Percentiles rank a stretch among this genome's conserved stretches.
Evolutionary conservation across 2,113 vertebrate genomes (phyloP).

Genomic region (Falcunculus frontatus): DNA sequence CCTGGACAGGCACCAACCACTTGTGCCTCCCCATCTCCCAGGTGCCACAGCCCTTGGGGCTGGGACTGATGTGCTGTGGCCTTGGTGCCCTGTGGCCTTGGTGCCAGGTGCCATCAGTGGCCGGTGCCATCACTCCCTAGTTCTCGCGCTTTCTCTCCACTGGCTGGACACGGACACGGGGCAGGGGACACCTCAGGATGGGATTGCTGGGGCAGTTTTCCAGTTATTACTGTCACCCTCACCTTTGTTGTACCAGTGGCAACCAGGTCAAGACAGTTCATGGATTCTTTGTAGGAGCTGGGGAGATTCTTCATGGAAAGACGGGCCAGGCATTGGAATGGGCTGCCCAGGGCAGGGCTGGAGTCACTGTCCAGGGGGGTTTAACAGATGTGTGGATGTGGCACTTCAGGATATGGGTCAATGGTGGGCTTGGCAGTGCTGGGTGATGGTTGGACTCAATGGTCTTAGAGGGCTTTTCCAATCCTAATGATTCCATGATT

Average conservation of each 20-base stretch:
- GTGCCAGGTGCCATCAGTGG: neutral
- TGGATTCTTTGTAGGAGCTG: neutral
- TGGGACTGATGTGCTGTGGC: rapidly evolving
- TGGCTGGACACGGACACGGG: rapidly evolving
- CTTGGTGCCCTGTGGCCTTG: neutral
- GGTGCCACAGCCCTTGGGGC: neutral
- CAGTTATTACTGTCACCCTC: neutral
- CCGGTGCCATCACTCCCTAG: neutral
- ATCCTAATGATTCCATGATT: neutral
- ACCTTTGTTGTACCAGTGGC: neutral
- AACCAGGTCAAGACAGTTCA: neutral
- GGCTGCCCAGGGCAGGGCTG: neutral
- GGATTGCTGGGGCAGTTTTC: neutral
- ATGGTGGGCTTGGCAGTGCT: neutral
- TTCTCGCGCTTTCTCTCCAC: neutral
- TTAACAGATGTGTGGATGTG: neutral
- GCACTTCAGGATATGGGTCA: neutral
- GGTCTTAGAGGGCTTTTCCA: neutral
- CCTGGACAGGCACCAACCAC: neutral
- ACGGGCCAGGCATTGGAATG: neutral
- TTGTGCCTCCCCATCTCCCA: neutral
- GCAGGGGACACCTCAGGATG: rapidly evolving
- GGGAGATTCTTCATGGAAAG: neutral
- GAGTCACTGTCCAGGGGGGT: neutral
- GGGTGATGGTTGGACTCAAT: neutral